A percentile compares a stretch with the other conserved stretches of the same genome.
Evolutionary conservation across 2,113 vertebrate species (phyloP).

Genomic region (Hyaena hyaena): DNA sequence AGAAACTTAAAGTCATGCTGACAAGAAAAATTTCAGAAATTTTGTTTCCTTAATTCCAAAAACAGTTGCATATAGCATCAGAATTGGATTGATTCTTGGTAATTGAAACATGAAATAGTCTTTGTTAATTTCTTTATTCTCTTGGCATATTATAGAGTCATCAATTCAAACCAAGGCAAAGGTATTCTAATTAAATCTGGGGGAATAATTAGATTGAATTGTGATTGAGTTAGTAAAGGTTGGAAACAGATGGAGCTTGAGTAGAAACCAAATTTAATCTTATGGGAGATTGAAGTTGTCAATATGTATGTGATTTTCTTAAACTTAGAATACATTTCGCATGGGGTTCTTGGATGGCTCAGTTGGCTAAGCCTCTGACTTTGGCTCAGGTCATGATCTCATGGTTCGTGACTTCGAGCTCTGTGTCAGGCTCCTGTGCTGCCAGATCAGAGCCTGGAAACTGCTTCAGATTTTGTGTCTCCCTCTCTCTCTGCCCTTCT

Average conservation of each 20-base stretch:
- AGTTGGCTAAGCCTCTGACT: too few species aligned
- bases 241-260: background rate
- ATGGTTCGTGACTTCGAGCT: too few species aligned
- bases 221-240: background rate
- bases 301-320: background rate
- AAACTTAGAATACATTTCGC: background rate
- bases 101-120: background rate
- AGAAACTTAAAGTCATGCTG: background rate
- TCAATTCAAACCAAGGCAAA: conserved; percentile 35
- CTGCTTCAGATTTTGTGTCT: too few species aligned
- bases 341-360: too few species aligned
- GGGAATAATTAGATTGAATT: background rate
- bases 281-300: background rate
- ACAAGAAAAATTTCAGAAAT: conserved; percentile 30
- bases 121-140: conserved; percentile 41
- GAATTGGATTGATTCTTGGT: conserved; percentile 30
- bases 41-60: conserved; percentile 10
- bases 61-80: background rate
- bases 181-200: conserved; percentile 26
- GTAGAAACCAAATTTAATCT: conserved; percentile 21
- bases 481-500: too few species aligned
- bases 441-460: too few species aligned
- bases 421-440: too few species aligned
- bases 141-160: background rate
- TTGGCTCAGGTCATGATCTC: too few species aligned